Conservation (phyloP, 2,113 vertebrate genomes). For the Collichthys lucidus region DNA sequence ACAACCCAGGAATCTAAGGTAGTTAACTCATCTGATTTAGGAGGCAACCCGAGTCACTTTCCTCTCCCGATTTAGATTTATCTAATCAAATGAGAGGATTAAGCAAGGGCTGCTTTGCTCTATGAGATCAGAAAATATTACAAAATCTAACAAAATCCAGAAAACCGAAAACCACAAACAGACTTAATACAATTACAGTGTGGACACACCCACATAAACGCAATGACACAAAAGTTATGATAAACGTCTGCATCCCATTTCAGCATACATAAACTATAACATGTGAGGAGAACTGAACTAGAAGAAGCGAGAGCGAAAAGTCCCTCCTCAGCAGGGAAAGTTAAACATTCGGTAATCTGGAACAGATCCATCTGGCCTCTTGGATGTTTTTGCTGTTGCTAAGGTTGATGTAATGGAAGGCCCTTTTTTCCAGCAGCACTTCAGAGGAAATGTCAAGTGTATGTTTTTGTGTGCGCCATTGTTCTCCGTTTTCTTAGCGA, state of each 20-base stretch:
- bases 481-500: slow-evolving; percentile 59
- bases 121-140: slow-evolving; percentile 19
- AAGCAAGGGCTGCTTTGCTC: background rate
- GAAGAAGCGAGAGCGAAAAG: slow-evolving; percentile 48
- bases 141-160: slow-evolving; percentile 11
- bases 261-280: slow-evolving; percentile 47
- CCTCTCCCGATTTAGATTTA: slow-evolving; percentile 9
- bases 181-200: slow-evolving; percentile 9
- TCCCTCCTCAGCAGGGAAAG: slow-evolving; percentile 50
- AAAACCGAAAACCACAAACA: slow-evolving; percentile 29
- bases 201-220: background rate
- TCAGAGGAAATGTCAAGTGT: slow-evolving; percentile 55
- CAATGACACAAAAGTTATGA: slow-evolving; percentile 9
- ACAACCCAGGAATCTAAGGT: slow-evolving; percentile 13
- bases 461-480: slow-evolving; percentile 55
- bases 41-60: slow-evolving; percentile 1
- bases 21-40: slow-evolving; percentile 12
- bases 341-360: slow-evolving; percentile 66
- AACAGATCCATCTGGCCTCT: slow-evolving; percentile 65
- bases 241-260: slow-evolving; percentile 40
- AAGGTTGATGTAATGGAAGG: slow-evolving; percentile 84
- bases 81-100: slow-evolving; percentile 14
- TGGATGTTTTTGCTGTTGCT: slow-evolving; percentile 78
- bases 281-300: slow-evolving; percentile 35
- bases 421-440: slow-evolving; percentile 57